phyloP scores from a whole-genome alignment of 2,888 invertebrate species.

The Trachelus tabidus region DNA sequence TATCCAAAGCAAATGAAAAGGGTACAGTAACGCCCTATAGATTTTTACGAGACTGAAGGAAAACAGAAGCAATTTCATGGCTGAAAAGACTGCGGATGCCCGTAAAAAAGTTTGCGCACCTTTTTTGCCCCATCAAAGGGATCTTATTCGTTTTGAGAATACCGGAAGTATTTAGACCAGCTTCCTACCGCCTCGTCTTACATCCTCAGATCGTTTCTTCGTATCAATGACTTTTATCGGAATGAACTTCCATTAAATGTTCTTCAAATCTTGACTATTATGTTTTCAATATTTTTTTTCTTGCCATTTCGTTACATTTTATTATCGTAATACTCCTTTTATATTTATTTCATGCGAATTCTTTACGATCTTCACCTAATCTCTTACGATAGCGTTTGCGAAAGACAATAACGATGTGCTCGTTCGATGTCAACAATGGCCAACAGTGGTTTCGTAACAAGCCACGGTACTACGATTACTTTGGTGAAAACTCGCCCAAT shows the following conservation, averaged over 20 bases:
- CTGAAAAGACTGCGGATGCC: neutral
- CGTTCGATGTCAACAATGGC: neutral
- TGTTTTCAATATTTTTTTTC: neutral
- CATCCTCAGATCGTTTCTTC: neutral
- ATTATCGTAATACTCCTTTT: neutral
- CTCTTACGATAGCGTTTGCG: neutral
- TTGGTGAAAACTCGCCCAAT: neutral
- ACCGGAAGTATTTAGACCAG: neutral
- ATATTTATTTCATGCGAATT: neutral
- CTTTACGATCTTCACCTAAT: neutral
- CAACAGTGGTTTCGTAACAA: neutral
- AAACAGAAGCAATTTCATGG: neutral
- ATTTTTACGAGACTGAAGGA: neutral
- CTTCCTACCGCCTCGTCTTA: neutral
- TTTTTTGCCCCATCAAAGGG: neutral
- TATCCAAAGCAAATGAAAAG: neutral
- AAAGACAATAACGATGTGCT: neutral
- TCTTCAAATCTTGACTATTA: neutral
- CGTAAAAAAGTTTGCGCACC: neutral
- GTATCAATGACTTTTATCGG: neutral
- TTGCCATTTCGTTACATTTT: neutral
- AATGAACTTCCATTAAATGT: neutral
- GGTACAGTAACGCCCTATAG: neutral
- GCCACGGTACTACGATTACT: neutral
- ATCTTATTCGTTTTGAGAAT: neutral